phyloP scores from a whole-genome alignment of 2,797 vertebrate genomes.

The Neostethus bicornis region DNA sequence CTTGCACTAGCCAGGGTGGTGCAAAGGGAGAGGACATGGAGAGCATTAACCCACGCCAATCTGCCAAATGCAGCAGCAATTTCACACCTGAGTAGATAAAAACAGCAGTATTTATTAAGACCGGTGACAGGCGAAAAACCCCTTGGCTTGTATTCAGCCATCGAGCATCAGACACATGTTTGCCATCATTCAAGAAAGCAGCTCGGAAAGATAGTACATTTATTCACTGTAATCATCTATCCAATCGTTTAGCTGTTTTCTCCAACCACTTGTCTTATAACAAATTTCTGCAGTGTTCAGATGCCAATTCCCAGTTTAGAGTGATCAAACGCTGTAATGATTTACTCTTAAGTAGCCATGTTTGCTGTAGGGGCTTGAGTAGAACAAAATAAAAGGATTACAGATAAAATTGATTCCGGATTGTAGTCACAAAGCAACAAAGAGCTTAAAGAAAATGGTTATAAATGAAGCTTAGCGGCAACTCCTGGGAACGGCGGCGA shows the following conservation, averaged over 20 bases:
- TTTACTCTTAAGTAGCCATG: slow-evolving; percentile 13
- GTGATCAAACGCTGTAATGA: slow-evolving; percentile 23
- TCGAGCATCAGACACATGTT: slow-evolving; percentile 50
- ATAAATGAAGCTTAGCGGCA: not conserved
- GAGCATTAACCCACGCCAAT: slow-evolving; percentile 73
- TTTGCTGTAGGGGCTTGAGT: slow-evolving; percentile 19
- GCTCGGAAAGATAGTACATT: slow-evolving; percentile 23
- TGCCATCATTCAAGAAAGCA: slow-evolving; percentile 46
- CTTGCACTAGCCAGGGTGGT: slow-evolving; percentile 25
- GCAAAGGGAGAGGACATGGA: slow-evolving; percentile 44
- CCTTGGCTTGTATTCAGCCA: slow-evolving; percentile 53
- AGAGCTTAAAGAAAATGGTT: not conserved
- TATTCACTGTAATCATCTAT: slow-evolving; percentile 33
- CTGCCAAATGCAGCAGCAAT: slow-evolving; percentile 80
- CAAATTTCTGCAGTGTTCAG: slow-evolving; percentile 13
- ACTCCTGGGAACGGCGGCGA: not conserved
- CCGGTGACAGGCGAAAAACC: slow-evolving; percentile 59
- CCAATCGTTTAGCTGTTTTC: slow-evolving; percentile 37
- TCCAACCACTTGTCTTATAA: slow-evolving; percentile 14
- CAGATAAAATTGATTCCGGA: slow-evolving; percentile 15
- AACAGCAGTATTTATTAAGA: slow-evolving; percentile 75
- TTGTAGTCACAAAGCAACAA: not conserved
- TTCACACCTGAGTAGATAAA: slow-evolving; percentile 78
- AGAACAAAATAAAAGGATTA: slow-evolving; percentile 20
- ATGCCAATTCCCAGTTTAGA: slow-evolving; percentile 18